Evolutionary conservation across 2,113 vertebrate species (phyloP).

Genomic region (Edolisoma coerulescens): DNA sequence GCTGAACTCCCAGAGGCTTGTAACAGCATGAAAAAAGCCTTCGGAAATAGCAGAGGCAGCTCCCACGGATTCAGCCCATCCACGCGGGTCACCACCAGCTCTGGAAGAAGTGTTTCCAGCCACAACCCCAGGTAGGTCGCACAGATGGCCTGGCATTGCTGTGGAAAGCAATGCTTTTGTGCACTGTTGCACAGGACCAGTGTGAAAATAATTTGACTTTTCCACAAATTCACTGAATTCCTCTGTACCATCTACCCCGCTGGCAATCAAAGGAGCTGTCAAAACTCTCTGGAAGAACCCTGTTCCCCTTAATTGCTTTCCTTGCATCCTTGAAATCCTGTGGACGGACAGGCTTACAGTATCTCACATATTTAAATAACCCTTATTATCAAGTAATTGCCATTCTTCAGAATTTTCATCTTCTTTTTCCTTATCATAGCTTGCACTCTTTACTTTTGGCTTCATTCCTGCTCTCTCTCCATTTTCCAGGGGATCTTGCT

Average conservation of each 20-base stretch:
- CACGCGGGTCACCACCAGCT: accelerated
- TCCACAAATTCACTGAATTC: background rate
- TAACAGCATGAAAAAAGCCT: background rate
- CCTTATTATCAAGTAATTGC: slow-evolving; percentile 22
- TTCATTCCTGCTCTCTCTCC: background rate
- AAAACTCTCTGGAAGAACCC: background rate
- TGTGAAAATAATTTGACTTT: background rate
- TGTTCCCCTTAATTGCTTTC: background rate
- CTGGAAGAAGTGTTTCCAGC: background rate
- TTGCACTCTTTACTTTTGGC: slow-evolving; percentile 26
- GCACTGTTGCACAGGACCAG: background rate
- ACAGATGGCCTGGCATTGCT: background rate
- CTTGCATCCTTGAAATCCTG: background rate
- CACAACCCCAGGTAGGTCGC: background rate
- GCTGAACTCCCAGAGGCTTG: background rate
- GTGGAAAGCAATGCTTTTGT: background rate
- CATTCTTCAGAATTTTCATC: slow-evolving; percentile 13
- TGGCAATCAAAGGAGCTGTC: background rate
- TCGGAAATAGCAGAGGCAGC: background rate
- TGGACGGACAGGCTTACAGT: background rate
- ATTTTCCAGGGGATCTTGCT: slow-evolving; percentile 23
- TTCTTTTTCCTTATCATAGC: slow-evolving; percentile 25
- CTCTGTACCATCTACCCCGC: background rate
- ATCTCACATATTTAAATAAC: slow-evolving; percentile 10
- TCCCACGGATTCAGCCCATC: background rate